Conservation (phyloP, 2,113 vertebrate genomes). For the Larimichthys crocea region DNA sequence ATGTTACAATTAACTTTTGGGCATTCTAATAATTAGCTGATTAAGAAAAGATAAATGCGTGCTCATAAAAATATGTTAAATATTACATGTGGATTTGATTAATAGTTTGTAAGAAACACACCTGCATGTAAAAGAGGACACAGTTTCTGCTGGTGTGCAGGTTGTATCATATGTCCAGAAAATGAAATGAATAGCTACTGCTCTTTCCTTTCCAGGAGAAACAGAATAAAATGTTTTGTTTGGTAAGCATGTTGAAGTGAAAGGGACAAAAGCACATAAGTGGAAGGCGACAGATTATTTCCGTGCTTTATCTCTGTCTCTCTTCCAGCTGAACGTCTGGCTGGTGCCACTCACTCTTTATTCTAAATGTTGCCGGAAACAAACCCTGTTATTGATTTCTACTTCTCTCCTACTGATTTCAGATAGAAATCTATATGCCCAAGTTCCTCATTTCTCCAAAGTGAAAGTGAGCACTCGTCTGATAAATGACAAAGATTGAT, state of each 20-base stretch:
- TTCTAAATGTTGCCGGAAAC: slow-evolving; percentile 64
- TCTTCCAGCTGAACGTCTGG: slow-evolving; percentile 45
- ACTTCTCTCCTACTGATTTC: slow-evolving; percentile 71
- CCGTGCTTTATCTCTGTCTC: slow-evolving; percentile 40
- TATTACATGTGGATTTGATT: neutral
- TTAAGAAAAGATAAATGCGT: neutral
- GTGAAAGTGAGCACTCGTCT: slow-evolving; percentile 62
- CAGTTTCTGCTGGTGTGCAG: neutral
- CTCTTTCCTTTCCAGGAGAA: slow-evolving; percentile 9
- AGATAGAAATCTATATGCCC: slow-evolving; percentile 77
- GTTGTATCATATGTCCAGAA: slow-evolving; percentile 12
- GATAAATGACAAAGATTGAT: slow-evolving; percentile 78
- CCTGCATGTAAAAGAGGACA: slow-evolving; percentile 3
- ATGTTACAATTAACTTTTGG: neutral
- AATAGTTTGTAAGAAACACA: slow-evolving; percentile 1
- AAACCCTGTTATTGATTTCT: slow-evolving; percentile 74
- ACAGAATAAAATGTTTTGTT: slow-evolving; percentile 21
- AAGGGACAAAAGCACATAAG: slow-evolving; percentile 45
- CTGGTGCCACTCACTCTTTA: slow-evolving; percentile 63
- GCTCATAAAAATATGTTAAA: neutral
- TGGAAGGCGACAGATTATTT: slow-evolving; percentile 56
- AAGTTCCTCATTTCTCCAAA: slow-evolving; percentile 72
- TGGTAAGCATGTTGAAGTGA: slow-evolving; percentile 31
- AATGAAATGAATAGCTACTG: slow-evolving; percentile 33
- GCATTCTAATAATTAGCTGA: neutral